Evolutionary conservation across 2,797 vertebrate genomes (phyloP).

Genomic region (Trachurus trachurus): DNA sequence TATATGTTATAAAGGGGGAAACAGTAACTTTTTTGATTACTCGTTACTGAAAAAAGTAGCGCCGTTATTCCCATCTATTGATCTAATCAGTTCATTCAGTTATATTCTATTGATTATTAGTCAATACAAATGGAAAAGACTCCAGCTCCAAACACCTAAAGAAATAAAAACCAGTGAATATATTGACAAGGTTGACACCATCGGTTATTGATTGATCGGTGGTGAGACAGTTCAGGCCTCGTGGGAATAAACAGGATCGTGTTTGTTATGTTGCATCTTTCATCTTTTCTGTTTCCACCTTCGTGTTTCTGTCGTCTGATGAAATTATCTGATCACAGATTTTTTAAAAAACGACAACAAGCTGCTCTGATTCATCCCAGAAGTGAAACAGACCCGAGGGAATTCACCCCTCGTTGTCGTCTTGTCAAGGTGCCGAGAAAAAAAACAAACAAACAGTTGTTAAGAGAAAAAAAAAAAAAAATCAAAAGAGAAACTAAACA

Average conservation of each 20-base stretch:
- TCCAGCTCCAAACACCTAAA: background rate
- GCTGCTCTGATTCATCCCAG: background rate
- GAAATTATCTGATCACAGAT: background rate
- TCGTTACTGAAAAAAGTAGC: too few species aligned
- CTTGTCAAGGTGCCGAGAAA: background rate
- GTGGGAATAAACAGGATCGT: background rate
- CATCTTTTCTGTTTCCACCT: conserved; percentile 6
- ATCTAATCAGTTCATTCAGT: background rate
- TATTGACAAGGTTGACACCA: background rate
- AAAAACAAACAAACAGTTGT: background rate
- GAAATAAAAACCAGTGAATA: background rate
- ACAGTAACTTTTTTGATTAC: too few species aligned
- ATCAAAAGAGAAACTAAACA: conserved; percentile 17
- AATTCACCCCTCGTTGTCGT: conserved; percentile 13
- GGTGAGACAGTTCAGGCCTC: background rate
- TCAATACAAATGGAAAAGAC: background rate
- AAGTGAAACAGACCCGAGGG: background rate
- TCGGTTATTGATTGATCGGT: background rate
- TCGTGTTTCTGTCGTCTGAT: conserved; percentile 13
- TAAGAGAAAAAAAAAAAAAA: background rate
- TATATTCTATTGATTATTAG: background rate
- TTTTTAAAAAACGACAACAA: too few species aligned
- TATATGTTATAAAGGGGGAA: too few species aligned
- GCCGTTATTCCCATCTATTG: background rate
- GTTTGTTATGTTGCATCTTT: background rate